These are phyloP conservation scores for Philhelius pedissequus DNA, from an alignment of 2,888 invertebrate genomes.

Conservation along the genomic window DNA sequence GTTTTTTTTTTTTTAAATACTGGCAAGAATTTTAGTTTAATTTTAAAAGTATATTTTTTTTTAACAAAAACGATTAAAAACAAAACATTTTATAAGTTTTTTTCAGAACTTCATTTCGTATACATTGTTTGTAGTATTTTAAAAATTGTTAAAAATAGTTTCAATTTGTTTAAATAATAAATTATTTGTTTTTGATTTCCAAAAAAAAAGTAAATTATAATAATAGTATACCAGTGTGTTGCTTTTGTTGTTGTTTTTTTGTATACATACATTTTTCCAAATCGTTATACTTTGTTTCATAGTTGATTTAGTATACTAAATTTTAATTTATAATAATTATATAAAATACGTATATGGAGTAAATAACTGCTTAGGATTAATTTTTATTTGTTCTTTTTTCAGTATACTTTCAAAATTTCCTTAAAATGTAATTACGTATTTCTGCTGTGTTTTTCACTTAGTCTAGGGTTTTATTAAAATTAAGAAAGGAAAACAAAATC, in stretches of 20 bases:
- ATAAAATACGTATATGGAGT: conserved; percentile 68
- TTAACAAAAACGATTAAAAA: conserved; percentile 45
- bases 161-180: conserved; percentile 35
- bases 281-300: conserved; percentile 67
- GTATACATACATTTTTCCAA: conserved; percentile 60
- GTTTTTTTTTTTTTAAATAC: conserved; percentile 48
- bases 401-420: conserved; percentile 63
- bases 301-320: conserved; percentile 60
- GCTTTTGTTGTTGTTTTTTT: conserved; percentile 29
- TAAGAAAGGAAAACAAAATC: background rate
- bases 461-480: conserved; percentile 22
- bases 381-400: conserved; percentile 47
- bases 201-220: conserved; percentile 39
- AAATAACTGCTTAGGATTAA: conserved; percentile 63
- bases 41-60: conserved; percentile 19
- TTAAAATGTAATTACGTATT: conserved; percentile 69
- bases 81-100: conserved; percentile 62
- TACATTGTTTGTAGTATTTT: conserved; percentile 53
- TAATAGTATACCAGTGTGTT: conserved; percentile 20
- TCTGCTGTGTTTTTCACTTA: conserved; percentile 59
- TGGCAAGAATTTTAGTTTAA: conserved; percentile 53
- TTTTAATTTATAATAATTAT: conserved; percentile 57
- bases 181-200: conserved; percentile 36
- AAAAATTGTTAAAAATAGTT: conserved; percentile 16
- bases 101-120: conserved; percentile 63